Evolutionary conservation across 2,797 vertebrate genomes (phyloP), one percentile per base, ranked within the genome.

Genomic region (Antennarius maculatus): DNA sequence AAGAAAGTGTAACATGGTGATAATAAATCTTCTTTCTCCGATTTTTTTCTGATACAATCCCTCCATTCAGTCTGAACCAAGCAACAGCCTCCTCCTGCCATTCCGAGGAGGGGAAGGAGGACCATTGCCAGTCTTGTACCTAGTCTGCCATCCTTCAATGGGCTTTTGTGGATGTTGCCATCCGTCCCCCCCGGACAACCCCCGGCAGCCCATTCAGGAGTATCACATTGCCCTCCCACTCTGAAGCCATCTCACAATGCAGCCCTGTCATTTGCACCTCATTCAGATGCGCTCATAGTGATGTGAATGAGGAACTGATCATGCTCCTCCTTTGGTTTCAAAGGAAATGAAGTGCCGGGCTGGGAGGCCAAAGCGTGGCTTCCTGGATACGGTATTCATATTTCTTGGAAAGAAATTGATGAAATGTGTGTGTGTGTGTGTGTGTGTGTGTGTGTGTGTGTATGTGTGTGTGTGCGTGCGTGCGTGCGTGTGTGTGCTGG

Each of bases 251-350:
- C 84, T 88, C 72, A 94, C 93, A 94, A 93, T 90, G 90, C 42
- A 59, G 50, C 85, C 81, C 92, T 93, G 91, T 94, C 92, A 92
- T 79, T 59, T 73, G 86, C 85, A 84, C 85, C 88, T 92, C 92
- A 94, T 94, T 93, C 91, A 91, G 90, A 94, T 94, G 91, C 93
- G 61, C 70, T 90, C 85, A 82, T 82, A 86, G 90, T 80, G 79
- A 84, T 82, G 81, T 62, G 76, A 77, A 82, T 70, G 66, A 62
- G 84, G 86, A 74, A 85, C 82, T 79, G 76, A 76, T 67, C 41
- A 71, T 71, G 83, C 71, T 81, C 85, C 62, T 85, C 83, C 85
- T 84, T 82, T 66, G 54, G 62, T 79, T 78, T 84, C 86, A 91
- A 90, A 90, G 87, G 82, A 86, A 87, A 83, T 82, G 50, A 88